Percentiles rank a stretch among this genome's conserved stretches.
Evolutionary conservation across 2,797 vertebrate genomes (phyloP).

Genomic region (Crocodylus rhombifer): DNA sequence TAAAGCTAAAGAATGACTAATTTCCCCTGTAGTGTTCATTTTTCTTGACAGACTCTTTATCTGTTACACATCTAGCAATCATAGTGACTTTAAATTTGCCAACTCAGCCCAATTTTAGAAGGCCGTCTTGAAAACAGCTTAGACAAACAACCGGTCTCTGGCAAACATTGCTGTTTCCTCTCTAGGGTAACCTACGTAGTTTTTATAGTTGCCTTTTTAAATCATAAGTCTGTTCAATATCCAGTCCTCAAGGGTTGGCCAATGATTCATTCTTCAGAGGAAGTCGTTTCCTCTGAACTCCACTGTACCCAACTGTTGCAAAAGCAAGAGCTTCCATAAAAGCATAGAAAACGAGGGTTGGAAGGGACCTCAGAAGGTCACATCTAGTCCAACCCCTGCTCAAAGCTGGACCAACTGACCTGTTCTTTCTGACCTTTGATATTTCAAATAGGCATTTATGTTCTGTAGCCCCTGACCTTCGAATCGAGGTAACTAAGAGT

Average conservation of each 20-base stretch:
- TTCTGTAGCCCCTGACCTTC: neutral
- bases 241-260: neutral
- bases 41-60: conserved; percentile 55
- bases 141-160: neutral
- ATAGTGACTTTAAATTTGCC: conserved; percentile 49
- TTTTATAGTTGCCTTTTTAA: neutral
- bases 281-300: neutral
- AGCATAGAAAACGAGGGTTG: no score
- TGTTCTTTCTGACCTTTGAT: neutral
- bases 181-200: accelerated
- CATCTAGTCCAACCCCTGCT: neutral
- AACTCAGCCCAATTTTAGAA: neutral
- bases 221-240: neutral
- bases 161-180: neutral
- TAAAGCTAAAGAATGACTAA: conserved; percentile 62
- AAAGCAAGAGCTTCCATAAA: neutral
- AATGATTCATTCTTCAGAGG: neutral
- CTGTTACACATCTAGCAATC: conserved; percentile 62
- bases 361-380: no score
- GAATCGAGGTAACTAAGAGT: neutral
- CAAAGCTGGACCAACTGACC: neutral
- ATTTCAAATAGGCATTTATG: neutral
- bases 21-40: conserved; percentile 43
- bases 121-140: conserved; percentile 17
- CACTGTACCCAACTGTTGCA: neutral